Base-by-base conservation (phyloP, 2,888 invertebrate species). In the Apantesis nais region DNA sequence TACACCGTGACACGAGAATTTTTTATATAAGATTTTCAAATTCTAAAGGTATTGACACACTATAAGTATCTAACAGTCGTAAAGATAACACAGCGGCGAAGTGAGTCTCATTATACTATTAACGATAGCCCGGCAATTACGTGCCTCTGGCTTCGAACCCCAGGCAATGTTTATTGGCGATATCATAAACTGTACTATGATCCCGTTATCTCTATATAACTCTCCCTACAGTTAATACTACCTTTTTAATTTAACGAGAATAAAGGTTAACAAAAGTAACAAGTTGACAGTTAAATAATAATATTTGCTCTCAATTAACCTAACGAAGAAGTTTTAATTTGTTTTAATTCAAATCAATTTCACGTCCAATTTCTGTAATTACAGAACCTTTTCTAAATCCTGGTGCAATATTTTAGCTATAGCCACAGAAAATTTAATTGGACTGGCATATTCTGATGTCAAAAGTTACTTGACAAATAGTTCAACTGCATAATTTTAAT, bases 51-150 rank as follows among this genome's bases (percentile, higher is more conserved):
- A 61, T 29, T 58, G 29, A 29, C 34, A 29, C 29, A 63, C 55
- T 63, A 39, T 39, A 37, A 44, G 70, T 82, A 85, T 83, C 81
- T 44, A 29, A 44, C 74, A 78, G 80, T 75, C 78, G 80, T 88
- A 88, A 83, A 89, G 90, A 91, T 91, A 91, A 66, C 9, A 76
- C 83, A 76, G 78, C 74, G 81, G 88, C 89, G 89, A 89, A 87
- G 78, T 82, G 83, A 83, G 81, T 80, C 89, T 88, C 88, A 88
- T 92, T 91, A 91, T 87, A 85, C 85, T 82, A 86, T 86, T 83
- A 82, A 74, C 84, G 93, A 93, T 93, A 93, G 89, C 87, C 85
- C 83, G 68, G 81, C 87, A 88, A 92, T 91, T 91, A 92, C 78
- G 78, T 82, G 80, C 85, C 79, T 83, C 84, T 65, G 62, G 31